phyloP scores from a whole-genome alignment of 2,888 invertebrate species.

The Xestia ashworthii region DNA sequence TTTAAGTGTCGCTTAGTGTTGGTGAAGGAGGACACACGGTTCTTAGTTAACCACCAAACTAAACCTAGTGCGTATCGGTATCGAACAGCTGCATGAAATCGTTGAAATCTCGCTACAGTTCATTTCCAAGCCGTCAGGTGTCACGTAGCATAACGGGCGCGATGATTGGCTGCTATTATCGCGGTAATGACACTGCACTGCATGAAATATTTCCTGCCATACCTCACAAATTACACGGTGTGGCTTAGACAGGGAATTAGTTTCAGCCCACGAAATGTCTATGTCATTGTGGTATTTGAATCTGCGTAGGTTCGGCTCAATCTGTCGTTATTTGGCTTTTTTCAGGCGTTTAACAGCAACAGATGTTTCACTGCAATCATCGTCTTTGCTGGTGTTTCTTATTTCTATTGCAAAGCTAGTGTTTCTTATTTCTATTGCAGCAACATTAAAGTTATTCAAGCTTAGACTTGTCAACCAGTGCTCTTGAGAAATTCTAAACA shows the following conservation, averaged over 20 bases:
- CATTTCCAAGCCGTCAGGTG: conserved; percentile 9
- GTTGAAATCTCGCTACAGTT: conserved; percentile 8
- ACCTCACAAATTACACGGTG: conserved; percentile 31
- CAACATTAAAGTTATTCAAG: background rate
- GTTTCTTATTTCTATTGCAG: background rate
- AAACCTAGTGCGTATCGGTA: background rate
- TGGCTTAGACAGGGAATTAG: conserved; percentile 4
- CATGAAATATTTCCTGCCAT: conserved; percentile 34
- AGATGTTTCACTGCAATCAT: background rate
- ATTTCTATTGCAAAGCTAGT: background rate
- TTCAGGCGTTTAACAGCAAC: background rate
- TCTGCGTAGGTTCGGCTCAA: background rate
- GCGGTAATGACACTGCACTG: conserved; percentile 47
- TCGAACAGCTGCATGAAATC: background rate
- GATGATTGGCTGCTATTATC: conserved; percentile 46
- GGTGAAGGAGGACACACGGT: background rate
- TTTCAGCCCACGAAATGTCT: background rate
- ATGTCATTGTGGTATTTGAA: background rate
- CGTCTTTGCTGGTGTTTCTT: background rate
- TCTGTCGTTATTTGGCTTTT: background rate
- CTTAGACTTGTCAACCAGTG: background rate
- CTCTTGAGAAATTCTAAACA: background rate
- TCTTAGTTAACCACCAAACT: background rate
- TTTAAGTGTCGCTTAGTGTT: background rate
- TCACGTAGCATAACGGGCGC: conserved; percentile 50